Conservation (phyloP, 2,797 vertebrate genomes). For the Calcarius lapponicus region DNA sequence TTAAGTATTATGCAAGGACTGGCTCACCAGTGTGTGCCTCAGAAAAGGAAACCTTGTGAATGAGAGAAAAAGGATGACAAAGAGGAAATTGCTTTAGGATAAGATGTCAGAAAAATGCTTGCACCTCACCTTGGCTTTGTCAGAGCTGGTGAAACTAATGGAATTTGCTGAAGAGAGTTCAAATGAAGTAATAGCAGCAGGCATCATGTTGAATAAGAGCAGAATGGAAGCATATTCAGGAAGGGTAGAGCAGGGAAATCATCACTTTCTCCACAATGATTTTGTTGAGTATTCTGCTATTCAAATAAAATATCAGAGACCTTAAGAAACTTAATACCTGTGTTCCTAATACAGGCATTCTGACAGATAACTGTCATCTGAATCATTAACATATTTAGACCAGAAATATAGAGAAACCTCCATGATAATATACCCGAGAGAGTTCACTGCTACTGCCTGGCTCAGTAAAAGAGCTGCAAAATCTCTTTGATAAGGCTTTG, state of each 20-base stretch:
- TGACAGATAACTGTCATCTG: not conserved
- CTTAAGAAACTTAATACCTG: not conserved
- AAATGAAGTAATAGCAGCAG: not conserved
- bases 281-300: not conserved
- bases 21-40: not conserved
- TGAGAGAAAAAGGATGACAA: not conserved
- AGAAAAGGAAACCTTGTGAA: not conserved
- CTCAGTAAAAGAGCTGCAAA: not conserved
- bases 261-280: not conserved
- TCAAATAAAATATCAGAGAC: not conserved
- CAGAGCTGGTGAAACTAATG: not conserved
- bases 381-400: not conserved
- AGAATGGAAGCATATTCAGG: not conserved
- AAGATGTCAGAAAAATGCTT: not conserved
- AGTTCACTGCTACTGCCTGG: not conserved
- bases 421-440: not conserved
- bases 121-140: not conserved
- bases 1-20: not conserved
- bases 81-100: not conserved
- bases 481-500: conserved; percentile 25
- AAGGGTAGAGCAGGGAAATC: not conserved
- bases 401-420: not conserved
- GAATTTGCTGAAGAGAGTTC: not conserved
- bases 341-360: not conserved
- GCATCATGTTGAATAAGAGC: not conserved